phyloP scores from a whole-genome alignment of 2,797 vertebrate species.

The Sciurus carolinensis region DNA sequence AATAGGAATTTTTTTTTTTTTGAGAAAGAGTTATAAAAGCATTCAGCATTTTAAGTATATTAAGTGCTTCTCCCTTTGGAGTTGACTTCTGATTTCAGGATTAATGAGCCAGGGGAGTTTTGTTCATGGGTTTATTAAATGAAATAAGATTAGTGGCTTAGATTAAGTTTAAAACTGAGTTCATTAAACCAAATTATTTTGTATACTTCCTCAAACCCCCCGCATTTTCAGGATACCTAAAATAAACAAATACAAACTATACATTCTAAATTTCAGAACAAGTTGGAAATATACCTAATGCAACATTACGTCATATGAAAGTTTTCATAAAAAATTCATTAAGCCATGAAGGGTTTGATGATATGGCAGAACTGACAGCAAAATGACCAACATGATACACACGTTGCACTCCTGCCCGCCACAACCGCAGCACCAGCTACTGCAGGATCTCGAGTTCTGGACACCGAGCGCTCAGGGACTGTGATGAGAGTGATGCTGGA shows the following conservation, averaged over 20 bases:
- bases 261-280: constrained; percentile 53
- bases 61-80: constrained; percentile 70
- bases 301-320: constrained; percentile 7
- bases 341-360: neutral
- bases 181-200: constrained; percentile 71
- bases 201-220: constrained; percentile 36
- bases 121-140: constrained; percentile 67
- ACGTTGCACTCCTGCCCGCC: neutral
- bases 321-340: neutral
- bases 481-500: neutral
- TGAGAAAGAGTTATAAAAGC: constrained; percentile 56
- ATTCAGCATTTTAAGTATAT: constrained; percentile 67
- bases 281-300: neutral
- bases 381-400: neutral
- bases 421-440: neutral
- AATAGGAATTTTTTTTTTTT: constrained; percentile 57
- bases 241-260: constrained; percentile 41
- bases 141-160: constrained; percentile 71
- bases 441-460: neutral
- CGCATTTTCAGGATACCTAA: constrained; percentile 59
- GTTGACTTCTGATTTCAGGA: constrained; percentile 63
- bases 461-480: neutral
- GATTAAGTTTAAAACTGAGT: constrained; percentile 67
- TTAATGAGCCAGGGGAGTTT: constrained; percentile 72
- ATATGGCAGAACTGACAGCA: neutral